These are phyloP conservation scores for Anthrax anthrax DNA, from an alignment of 2,888 invertebrate species.

Conservation along the genomic window DNA sequence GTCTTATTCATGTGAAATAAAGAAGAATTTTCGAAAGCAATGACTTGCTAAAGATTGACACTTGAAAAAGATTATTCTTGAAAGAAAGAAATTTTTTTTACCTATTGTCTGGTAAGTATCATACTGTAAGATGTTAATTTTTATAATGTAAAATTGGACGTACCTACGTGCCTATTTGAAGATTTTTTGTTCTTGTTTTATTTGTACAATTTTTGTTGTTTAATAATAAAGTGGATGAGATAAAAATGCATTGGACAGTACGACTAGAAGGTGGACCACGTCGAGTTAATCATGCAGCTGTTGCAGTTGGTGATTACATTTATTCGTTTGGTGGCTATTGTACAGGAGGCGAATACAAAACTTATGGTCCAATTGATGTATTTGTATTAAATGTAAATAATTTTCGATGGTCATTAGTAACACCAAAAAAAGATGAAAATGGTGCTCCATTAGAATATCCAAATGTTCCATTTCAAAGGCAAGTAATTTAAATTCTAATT, in stretches of 20 bases:
- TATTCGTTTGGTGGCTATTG: slow-evolving; percentile 89
- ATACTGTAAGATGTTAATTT: too few relatives aligned
- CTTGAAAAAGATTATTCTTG: too few relatives aligned
- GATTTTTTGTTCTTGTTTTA: too few relatives aligned
- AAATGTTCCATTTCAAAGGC: slow-evolving; percentile 55
- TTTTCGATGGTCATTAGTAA: slow-evolving; percentile 43
- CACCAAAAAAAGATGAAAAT: slow-evolving; percentile 37
- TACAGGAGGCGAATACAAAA: slow-evolving; percentile 57
- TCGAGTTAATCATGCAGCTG: slow-evolving; percentile 86
- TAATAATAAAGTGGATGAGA: too few relatives aligned
- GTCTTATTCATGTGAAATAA: too few relatives aligned
- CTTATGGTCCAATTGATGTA: slow-evolving; percentile 69
- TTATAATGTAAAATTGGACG: too few relatives aligned
- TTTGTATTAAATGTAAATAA: slow-evolving; percentile 67
- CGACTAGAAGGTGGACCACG: slow-evolving; percentile 81
- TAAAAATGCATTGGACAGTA: slow-evolving; percentile 68
- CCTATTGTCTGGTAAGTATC: too few relatives aligned
- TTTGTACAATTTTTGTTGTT: too few relatives aligned
- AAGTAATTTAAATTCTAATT: slow-evolving; percentile 26
- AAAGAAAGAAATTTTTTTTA: too few relatives aligned
- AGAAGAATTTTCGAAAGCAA: too few relatives aligned
- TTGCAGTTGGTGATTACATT: slow-evolving; percentile 60
- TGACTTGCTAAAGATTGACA: too few relatives aligned
- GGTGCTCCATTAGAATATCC: slow-evolving; percentile 35
- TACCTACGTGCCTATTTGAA: too few relatives aligned